These are phyloP conservation scores for Campoletis sonorensis DNA, from an alignment of 1,140 invertebrate genomes.

Conservation along the genomic window DNA sequence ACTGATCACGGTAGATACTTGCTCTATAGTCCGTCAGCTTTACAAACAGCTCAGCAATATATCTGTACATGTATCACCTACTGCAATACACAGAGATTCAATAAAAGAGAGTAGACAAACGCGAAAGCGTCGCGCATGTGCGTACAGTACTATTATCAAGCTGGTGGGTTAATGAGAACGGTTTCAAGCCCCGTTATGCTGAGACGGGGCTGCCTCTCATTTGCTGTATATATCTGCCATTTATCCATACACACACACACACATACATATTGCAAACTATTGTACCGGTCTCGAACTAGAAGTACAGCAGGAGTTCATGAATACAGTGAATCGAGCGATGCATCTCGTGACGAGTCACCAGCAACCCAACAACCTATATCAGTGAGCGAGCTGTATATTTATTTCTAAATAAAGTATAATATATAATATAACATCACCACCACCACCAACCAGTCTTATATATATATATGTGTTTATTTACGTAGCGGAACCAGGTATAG, in stretches of 20 bases:
- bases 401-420: conserved; percentile 36
- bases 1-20: conserved; percentile 71
- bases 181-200: conserved; percentile 70
- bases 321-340: conserved; percentile 53
- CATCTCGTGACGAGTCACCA: conserved; percentile 16
- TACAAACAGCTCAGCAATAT: conserved; percentile 60
- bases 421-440: conserved; percentile 14
- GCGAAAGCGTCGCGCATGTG: conserved; percentile 54
- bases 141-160: conserved; percentile 12
- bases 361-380: conserved; percentile 14
- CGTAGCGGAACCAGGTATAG: conserved; percentile 13
- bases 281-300: conserved; percentile 22
- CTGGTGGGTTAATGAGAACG: conserved; percentile 71
- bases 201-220: conserved; percentile 58
- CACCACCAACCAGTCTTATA: conserved; percentile 31
- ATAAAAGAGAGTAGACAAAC: conserved; percentile 67
- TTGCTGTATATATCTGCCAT: conserved; percentile 17
- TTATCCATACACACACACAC: not conserved
- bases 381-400: not conserved
- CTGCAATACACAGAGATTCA: not conserved
- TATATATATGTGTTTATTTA: no score
- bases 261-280: not conserved
- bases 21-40: conserved; percentile 65
- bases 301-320: conserved; percentile 49
- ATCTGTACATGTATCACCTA: not conserved